Evolutionary conservation across 1,140 invertebrate genomes (phyloP).

Genomic region (Portunus trituberculatus): DNA sequence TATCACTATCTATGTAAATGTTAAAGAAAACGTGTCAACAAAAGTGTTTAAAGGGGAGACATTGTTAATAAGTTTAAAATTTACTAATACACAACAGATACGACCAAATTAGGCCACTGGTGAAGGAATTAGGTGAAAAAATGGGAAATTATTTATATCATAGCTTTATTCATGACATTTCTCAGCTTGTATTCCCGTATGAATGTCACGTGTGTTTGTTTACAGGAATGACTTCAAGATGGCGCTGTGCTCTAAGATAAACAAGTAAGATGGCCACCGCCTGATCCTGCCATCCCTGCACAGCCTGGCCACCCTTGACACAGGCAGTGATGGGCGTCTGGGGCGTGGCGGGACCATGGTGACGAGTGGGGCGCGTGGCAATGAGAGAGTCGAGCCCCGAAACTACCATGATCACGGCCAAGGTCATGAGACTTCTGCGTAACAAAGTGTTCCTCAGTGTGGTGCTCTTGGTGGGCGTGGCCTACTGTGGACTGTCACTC

Average conservation of each 20-base stretch:
- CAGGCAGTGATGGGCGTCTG: background rate
- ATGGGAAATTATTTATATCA: no score
- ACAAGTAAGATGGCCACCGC: conserved; percentile 66
- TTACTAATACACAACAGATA: no score
- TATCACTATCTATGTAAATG: no score
- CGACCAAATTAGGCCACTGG: no score
- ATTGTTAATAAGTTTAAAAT: no score
- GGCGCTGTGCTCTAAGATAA: background rate
- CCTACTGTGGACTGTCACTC: conserved; percentile 58
- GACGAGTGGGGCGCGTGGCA: background rate
- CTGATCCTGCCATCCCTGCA: background rate
- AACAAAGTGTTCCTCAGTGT: conserved; percentile 67
- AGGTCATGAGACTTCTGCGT: conserved; percentile 65
- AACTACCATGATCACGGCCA: conserved; percentile 66
- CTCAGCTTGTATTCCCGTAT: no score
- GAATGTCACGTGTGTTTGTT: no score
- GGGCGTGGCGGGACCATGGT: conserved; percentile 33
- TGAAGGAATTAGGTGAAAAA: no score
- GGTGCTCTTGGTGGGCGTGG: conserved; percentile 52
- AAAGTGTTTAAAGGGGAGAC: no score
- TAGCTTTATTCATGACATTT: no score
- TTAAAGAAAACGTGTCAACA: no score
- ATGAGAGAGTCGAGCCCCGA: conserved; percentile 51
- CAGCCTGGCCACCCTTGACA: background rate
- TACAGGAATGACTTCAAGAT: no score